A percentile compares a stretch with the other conserved stretches of the same genome.
These are phyloP conservation scores for Meteorus cinctellus DNA, from an alignment of 2,888 invertebrate species.

Conservation along the genomic window DNA sequence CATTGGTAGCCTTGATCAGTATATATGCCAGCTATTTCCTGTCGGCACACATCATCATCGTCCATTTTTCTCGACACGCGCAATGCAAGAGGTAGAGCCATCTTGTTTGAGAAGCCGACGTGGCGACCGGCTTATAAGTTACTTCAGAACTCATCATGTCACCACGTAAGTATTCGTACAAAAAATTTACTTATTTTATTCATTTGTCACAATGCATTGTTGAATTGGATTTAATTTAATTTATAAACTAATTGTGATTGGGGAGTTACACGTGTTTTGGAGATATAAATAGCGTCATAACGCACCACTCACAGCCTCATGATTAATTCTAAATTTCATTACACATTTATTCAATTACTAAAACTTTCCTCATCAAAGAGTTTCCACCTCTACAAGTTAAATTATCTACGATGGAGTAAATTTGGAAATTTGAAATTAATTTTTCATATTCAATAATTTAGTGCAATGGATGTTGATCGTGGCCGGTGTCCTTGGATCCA, in stretches of 20 bases:
- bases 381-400: background rate
- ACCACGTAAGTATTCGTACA: conserved; percentile 59
- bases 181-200: background rate
- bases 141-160: conserved; percentile 56
- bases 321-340: background rate
- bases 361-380: background rate
- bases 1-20: background rate
- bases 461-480: conserved; percentile 51
- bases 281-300: background rate
- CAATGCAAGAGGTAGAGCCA: conserved; percentile 67
- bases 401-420: background rate
- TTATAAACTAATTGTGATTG: background rate
- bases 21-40: conserved; percentile 27
- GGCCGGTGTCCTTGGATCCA: conserved; percentile 41
- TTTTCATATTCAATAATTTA: conserved; percentile 3
- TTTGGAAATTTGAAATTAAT: background rate
- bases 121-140: conserved; percentile 64
- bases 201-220: background rate
- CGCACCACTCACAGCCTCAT: background rate
- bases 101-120: conserved; percentile 67
- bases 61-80: conserved; percentile 55
- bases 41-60: background rate
- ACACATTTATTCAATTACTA: background rate
- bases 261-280: background rate
- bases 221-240: conserved; percentile 7